Conservation (phyloP, 37 sponge, comb jelly and placozoan genomes). For the Chondrosia reniformis region DNA sequence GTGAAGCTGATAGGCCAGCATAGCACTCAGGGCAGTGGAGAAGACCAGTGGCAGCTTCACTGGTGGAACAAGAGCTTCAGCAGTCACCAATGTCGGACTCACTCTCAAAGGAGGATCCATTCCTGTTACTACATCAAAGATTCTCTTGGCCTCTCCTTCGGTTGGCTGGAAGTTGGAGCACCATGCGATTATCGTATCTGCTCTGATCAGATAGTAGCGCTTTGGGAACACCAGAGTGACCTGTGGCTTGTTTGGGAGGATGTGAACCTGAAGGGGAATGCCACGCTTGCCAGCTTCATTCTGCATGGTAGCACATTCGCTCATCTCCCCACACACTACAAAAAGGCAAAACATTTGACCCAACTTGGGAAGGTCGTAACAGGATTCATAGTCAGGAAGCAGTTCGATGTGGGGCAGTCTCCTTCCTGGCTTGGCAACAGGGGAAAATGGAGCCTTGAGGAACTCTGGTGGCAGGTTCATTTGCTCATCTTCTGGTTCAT, state of each 20-base stretch:
- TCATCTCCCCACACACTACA: constrained; percentile 51
- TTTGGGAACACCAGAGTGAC: constrained; percentile 39
- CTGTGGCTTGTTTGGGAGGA: constrained; percentile 32
- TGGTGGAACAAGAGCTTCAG: neutral
- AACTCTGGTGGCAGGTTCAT: neutral
- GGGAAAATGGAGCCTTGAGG: constrained; percentile 16
- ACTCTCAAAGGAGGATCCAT: constrained; percentile 12
- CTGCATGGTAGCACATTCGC: constrained; percentile 37
- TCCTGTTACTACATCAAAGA: constrained; percentile 38
- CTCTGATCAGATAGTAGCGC: constrained; percentile 72
- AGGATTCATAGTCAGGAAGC: constrained; percentile 37
- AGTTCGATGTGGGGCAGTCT: constrained; percentile 70
- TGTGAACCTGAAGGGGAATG: constrained; percentile 25
- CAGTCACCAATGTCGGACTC: neutral
- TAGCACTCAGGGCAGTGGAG: neutral
- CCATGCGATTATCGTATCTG: constrained; percentile 75
- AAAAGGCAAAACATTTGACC: constrained; percentile 53
- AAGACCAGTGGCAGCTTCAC: constrained; percentile 20
- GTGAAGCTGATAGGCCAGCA: constrained; percentile 1
- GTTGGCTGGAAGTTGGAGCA: constrained; percentile 62
- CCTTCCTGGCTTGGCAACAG: constrained; percentile 62
- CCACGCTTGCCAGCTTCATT: constrained; percentile 29
- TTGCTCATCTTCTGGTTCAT: constrained; percentile 24
- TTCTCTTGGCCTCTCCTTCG: constrained; percentile 22
- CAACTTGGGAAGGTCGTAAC: constrained; percentile 64